Evolutionary conservation across 2,888 invertebrate species (phyloP), one percentile per base, ranked within the genome.

Genomic region (Steinernema carpocapsae): DNA sequence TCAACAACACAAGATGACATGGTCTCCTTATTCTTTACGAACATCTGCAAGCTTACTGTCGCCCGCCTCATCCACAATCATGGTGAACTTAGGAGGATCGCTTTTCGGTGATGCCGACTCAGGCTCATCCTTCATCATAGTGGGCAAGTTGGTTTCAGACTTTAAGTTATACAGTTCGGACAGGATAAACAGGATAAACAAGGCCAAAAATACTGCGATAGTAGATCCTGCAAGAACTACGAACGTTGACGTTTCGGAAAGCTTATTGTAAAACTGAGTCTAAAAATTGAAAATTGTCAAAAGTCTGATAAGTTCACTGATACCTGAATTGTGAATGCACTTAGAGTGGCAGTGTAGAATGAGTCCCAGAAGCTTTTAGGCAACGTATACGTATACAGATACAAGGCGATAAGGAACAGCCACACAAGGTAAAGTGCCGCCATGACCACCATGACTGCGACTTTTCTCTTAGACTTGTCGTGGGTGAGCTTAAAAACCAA

Each of bases 271-370:
- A 24, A 75, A 76, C 22, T 73, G 56, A 17, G 75, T 79, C 78
- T 78, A 72, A 3, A 77, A 52, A 26, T 29, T 24, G 3, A 37
- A 14, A 43, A 19, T 71, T 22, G n/a, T n/a, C n/a, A n/a, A n/a
- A n/a, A n/a, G n/a, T n/a, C n/a, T n/a, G n/a, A n/a, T n/a, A n/a
- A n/a, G 6, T 17, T 42, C 17, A n/a, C 32, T 17, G 22, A n/a
- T 72, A 80, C 81, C 76, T 84, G 84, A 26, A 85, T 78, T 7
- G 85, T 83, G 64, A 85, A 71, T 0, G 83, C 77, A n/a, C 80
- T 79, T 51, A 82, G 72, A 64, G 80, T 78, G 0, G 84, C 83
- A 26, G 80, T 78, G 75, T 83, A 81, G n/a, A 83, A 70, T 43
- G 81, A 78, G 10, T 76, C 76, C 83, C 84, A 84, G 75, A 82